phyloP scores from a whole-genome alignment of 2,797 vertebrate species.

The Labeo calbasu region DNA sequence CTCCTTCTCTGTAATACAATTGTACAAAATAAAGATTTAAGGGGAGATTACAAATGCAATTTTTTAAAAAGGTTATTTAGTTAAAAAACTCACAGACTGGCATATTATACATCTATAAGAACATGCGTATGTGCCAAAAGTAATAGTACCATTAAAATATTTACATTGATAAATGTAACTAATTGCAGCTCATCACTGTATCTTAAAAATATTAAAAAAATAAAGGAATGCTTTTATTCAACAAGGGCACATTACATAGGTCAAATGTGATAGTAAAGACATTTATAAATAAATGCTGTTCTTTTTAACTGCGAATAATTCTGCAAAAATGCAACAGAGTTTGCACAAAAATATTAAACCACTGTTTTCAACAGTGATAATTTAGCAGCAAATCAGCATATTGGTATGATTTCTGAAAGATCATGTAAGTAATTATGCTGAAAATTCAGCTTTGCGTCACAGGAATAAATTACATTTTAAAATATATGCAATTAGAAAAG shows the following conservation, averaged over 20 bases:
- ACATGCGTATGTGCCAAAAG: no score
- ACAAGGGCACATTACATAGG: neutral
- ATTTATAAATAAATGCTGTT: neutral
- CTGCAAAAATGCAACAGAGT: neutral
- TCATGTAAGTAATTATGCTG: neutral
- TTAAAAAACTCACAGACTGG: neutral
- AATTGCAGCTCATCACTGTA: no score
- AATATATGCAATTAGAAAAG: neutral
- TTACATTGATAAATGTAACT: no score
- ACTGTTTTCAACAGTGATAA: neutral
- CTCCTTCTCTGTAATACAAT: conserved; percentile 15
- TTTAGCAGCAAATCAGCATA: neutral
- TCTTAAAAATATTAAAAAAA: no score
- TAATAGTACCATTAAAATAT: no score
- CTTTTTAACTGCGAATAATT: neutral
- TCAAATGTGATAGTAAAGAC: neutral
- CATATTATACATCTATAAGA: neutral
- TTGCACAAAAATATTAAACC: neutral
- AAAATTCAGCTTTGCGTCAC: neutral
- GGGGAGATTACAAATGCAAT: neutral
- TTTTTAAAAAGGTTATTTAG: neutral
- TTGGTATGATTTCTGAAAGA: neutral
- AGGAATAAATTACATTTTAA: neutral
- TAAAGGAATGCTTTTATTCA: neutral
- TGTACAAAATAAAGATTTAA: neutral